Percentiles rank a stretch among this genome's conserved stretches.
Conservation (phyloP, 2,888 invertebrate genomes). For the Drosophila ochracea region DNA sequence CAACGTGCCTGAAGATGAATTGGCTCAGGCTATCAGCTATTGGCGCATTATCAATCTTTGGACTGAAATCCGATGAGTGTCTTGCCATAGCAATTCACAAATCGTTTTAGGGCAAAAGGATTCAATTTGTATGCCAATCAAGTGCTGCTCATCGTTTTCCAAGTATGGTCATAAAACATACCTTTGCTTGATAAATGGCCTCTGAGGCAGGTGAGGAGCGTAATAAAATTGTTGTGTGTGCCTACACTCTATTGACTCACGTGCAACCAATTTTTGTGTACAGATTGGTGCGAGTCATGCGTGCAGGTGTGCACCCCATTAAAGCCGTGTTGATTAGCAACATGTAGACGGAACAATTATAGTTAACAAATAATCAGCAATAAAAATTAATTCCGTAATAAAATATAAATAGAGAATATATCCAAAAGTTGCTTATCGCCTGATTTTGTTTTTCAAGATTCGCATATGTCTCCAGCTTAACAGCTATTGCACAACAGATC, state of each 20-base stretch:
- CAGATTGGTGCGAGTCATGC: background rate
- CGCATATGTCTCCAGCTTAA: background rate
- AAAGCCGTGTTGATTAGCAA: background rate
- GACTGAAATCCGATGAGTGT: conserved; percentile 17
- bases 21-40: conserved; percentile 4
- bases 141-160: conserved; percentile 9
- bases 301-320: background rate
- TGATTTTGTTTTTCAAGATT: background rate
- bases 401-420: background rate
- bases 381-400: background rate
- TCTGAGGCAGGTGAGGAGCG: background rate
- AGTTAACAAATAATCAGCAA: background rate
- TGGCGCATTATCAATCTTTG: conserved; percentile 27
- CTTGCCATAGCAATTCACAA: conserved; percentile 26
- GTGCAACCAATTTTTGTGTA: background rate
- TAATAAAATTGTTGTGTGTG: conserved; percentile 2
- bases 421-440: background rate
- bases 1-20: conserved; percentile 9
- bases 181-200: conserved; percentile 17
- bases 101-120: conserved; percentile 21
- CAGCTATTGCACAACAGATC: background rate
- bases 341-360: background rate
- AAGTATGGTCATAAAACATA: conserved; percentile 27
- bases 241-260: background rate
- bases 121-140: conserved; percentile 37